Base-by-base conservation (phyloP, 2,797 vertebrate genomes). In the Micrastur ruficollis region DNA sequence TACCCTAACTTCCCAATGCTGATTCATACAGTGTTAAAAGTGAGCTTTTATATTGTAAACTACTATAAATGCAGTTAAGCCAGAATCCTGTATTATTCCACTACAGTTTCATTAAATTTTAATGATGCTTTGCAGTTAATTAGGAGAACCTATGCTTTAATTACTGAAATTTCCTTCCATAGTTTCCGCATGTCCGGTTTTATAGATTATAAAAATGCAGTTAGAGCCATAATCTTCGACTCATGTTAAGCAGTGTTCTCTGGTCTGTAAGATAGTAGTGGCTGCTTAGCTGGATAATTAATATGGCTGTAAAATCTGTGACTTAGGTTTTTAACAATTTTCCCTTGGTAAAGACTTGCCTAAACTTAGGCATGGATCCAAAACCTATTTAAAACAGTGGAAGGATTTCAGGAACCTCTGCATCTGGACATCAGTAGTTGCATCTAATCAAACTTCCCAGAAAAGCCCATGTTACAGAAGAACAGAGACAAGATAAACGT, bases 121-220 rank as follows among this genome's bases (percentile, higher is more conserved):
- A 97, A 97, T 87, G 91, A 89, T 89, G 80, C 83, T 89, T 94
- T 94, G 44, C 63, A 95, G 88, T 91, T 96, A 97, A 97, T 98
- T 97, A 97, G 94, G 82, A 96, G 87, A 97, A 95, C 75, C 62
- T 96, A 68, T 18, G 23, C 90, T 93, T 95, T 95, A 95, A 86
- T 98, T 97, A 97, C 87, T 91, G 86, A 87, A 78, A 96, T 97
- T 97, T 97, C 62, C 88, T 97, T 80, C 81, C 88, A 80, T 70
- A 59, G 31, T 97, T 97, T 97, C 95, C 32, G 46, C 93, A 90
- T 97, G 89, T 94, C 93, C 27, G 8, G 83, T 94, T 98, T 97
- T 96, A 97, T 92, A 96, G 96, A 93, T 96, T 83, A 94, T 95
- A 83, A 85, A 96, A 98, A 90, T 65, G 68, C 65, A 94, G 75